Evolutionary conservation across 2,113 vertebrate genomes (phyloP), one percentile per base, ranked within the genome.

Genomic region (Eolophus roseicapilla): DNA sequence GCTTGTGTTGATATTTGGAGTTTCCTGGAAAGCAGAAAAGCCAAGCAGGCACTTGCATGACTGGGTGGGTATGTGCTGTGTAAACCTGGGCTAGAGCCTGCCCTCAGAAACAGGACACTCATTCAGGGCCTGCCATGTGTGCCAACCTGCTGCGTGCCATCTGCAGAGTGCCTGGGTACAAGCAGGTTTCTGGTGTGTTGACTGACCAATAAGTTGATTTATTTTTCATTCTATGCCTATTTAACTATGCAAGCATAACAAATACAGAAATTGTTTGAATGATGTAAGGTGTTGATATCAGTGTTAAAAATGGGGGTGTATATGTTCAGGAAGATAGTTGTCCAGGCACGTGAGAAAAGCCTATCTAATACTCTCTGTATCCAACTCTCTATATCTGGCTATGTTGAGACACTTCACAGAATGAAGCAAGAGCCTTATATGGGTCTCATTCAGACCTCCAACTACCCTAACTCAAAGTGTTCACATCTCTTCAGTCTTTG

Each of bases 11-110:
- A 39, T 52, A 74, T 69, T 62, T 79, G 93, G 75, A 88, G 85
- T 81, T 93, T 68, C 69, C 75, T 79, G 71, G 46, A 86, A 90
- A 88, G 89, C 76, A 62, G 28, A 82, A 74, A 81, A 60, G 9
- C 17, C 63, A 76, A 68, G 67, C 25, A 37, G 64, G 82, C 67
- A 16, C 33, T 79, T 5, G 3, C 0, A 0, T 27, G 59, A 49
- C 12, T 6, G 60, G 37, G 37, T 64, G 60, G 37, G n/a, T 64
- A 33, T 43, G 84, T 73, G 57, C 79, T 90, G 69, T 9, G 3
- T 49, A 14, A 90, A 52, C 37, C 62, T 24, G 31, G 13, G 35
- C 28, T 79, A n/a, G 43, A 87, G 80, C 33, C 50, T 67, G 31
- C 33, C 41, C 47, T 29, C 53, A 62, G 67, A 35, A 59, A 19